Base-by-base conservation (phyloP, 92 coral and sea anemone species). In the Palythoa grandis region DNA sequence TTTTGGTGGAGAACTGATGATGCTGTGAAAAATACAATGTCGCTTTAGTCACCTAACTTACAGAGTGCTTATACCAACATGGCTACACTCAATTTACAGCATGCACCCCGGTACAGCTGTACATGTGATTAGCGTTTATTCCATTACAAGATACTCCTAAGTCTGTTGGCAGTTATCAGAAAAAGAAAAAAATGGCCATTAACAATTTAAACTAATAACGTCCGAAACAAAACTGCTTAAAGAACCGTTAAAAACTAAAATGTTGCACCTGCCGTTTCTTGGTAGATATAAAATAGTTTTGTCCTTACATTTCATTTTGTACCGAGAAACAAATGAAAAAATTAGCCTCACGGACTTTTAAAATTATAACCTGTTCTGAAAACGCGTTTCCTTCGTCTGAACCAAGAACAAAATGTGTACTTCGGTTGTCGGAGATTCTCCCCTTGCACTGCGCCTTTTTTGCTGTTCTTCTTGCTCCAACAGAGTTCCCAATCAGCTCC, bases 321-420 rank as follows among this genome's bases (percentile, higher is more conserved):
- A 14, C 57, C 29, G 2, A 11, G 15, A 56, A 56, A 56, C 61
- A n/a, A n/a, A n/a, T n/a, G 38, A 25, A 10, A 12, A 20, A 2
- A 69, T 22, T n/a, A n/a, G n/a, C n/a, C n/a, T n/a, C n/a, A n/a
- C n/a, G n/a, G n/a, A n/a, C n/a, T n/a, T n/a, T n/a, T n/a, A n/a
- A 0, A 69, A 8, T 69, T 2, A 24, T 3, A 78, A 95, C 98
- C 95, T 95, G 97, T 79, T 95, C 98, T 57, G 98, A 84, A 65
- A 83, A 89, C 61, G 72, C 87, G 52, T 86, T 88, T 39, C 87
- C 90, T 0, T 52, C 84, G 85, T 94, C 92, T 53, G 93, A 88
- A 8, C 98, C 98, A 65, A 96, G 89, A 53, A 76, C 86, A 78
- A 96, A 96, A 56, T 96, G 98, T 19, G 98, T 87, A 61, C 74